Evolutionary conservation across 1,140 invertebrate species (phyloP), one percentile per base, ranked within the genome.

Genomic region (Zaprionus inermis): DNA sequence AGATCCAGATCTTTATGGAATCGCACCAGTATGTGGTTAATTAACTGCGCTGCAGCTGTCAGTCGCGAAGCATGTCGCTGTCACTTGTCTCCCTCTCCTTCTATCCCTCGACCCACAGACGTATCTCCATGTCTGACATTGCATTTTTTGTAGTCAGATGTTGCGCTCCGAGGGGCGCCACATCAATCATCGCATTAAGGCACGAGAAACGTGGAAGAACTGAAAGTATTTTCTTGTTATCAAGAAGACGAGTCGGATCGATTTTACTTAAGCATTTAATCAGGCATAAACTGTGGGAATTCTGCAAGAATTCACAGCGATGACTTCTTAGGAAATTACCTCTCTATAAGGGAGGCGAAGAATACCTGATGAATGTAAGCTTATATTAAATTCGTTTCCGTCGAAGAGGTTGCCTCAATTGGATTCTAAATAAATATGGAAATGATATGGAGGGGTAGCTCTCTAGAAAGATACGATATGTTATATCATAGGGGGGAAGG

Each of bases 151-250:
- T 38, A 5, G 12, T 36, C 16, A 16, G 51, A 44, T 63, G 58
- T 36, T 61, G 36, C 60, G 46, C 41, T 58, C 24, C 22, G 14
- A 73, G 78, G 70, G 84, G 84, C 84, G 84, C 84, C 84, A 80
- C 84, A 88, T 88, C 84, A 78, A 88, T 88, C 84, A 88, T 83
- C 73, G 79, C 38, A 79, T 86, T 86, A 86, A 76, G 63, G 46
- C 24, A 59, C 55, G 51, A 59, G 51, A 55, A 51, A 51, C 63
- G 10, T 28, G 57, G 67, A 69, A 69, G 44, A 65, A 83, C 72
- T 11, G 11, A 65, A 51, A 59, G 44, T 70, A 66, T 76, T 58
- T 70, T 70, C 14, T 65, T 34, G 56, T 65, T 69, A 52, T 64
- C 54, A 59, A 58, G 67, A 52, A 73, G 18, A 34, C 28, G 36